Base-by-base conservation (phyloP, 2,113 vertebrate genomes). In the Colinus virginianus region DNA sequence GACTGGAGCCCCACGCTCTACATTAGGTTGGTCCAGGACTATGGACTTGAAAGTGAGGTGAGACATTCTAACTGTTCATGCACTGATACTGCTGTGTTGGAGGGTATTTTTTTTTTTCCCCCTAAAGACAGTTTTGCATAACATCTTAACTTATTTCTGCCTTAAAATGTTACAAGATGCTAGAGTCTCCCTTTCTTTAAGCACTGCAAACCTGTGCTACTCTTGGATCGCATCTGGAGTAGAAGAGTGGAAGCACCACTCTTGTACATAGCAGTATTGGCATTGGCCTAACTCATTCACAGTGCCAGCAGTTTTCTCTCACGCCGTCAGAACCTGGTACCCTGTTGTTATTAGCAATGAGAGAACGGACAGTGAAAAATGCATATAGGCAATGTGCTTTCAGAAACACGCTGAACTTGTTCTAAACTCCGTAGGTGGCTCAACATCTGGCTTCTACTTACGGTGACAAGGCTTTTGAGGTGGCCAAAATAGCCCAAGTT, bases 11-110 rank as follows among this genome's bases (percentile, higher is more conserved):
- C 99, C 8, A 99, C 99, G 0, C 98, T 99, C 71, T 99, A 99
- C 97, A 99, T 99, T 86, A 97, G 99, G 28, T 96, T 99, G 95
- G 99, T 99, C 69, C 99, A 99, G 80, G 99, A 99, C 97, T 99
- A 99, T 3, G 99, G 99, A 2, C 98, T 99, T 68, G 99, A 99
- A 92, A 98, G 98, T 3, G 99, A 99, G 98, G 99, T 99, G 75
- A 38, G 96, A 46, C 1, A 1, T 30, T 88, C 11, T 42, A 74
- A 40, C 19, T 83, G 49, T 32, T 55, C 19, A 4, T 49, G 70
- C 76, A 48, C 67, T 32, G n/a, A 3, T 23, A 7, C 13, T 55
- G 34, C 46, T 16, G 6, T 20, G 11, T 1, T 11, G 7, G 30
- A 17, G 45, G 45, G 40, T 1, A 40, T 30, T 80, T 62, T 64